Evolutionary conservation across 2,888 invertebrate species (phyloP), one percentile per base, ranked within the genome.

Genomic region (Scaptomyza polygonia): DNA sequence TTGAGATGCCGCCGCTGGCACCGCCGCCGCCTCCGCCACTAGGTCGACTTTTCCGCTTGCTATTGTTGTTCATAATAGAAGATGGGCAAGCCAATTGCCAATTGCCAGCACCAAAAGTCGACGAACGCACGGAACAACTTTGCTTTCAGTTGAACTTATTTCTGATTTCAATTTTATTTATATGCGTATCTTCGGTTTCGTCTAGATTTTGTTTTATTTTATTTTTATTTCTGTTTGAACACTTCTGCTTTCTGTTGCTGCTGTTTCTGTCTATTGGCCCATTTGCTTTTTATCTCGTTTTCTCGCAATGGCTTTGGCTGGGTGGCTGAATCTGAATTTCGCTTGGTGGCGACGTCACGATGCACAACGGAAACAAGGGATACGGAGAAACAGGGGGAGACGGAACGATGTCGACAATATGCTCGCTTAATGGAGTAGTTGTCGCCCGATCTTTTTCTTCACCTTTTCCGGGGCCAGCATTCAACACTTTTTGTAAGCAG

Each of bases 11-110:
- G 80, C 89, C 81, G 86, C 79, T 79, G 73, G 83, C 75, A 74
- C 69, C 83, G 55, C 82, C 77, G 30, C 87, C 82, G 45, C 79
- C 75, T 59, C 77, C 75, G 45, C 80, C 89, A 64, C 95, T 95
- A 90, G 96, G 94, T 92, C 96, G 95, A 93, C 94, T 96, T 94
- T 96, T 96, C 93, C 95, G 95, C 93, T 96, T 96, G 92, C 94
- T 96, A 92, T 95, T 96, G 80, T 90, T 89, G 73, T 90, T 89
- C 90, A 87, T 87, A 79, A 76, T 79, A 77, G 73, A 72, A 68
- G 64, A 69, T 77, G 66, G 77, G 79, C 77, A 71, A 57, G 63
- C 53, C 78, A 77, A 75, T 72, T 72, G 72, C 80, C 76, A 79
- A 72, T 77, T 72, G 73, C 76, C 80, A 83, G 81, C 66, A 86